phyloP scores from a whole-genome alignment of 2,888 invertebrate species.

The Monopis laevigella region DNA sequence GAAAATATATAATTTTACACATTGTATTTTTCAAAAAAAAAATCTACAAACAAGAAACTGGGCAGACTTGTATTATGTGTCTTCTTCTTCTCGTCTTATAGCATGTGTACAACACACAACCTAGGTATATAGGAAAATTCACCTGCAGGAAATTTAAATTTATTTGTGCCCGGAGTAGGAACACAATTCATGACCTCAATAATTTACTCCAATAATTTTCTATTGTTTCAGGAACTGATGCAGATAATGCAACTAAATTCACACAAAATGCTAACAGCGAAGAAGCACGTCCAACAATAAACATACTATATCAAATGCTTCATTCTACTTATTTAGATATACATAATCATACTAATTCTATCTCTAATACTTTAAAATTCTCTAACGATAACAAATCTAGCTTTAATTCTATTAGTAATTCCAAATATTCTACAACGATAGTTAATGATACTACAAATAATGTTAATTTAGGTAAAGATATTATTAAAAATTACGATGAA shows the following conservation, averaged over 20 bases:
- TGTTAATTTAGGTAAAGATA: slow-evolving; percentile 17
- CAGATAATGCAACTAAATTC: slow-evolving; percentile 36
- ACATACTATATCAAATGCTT: slow-evolving; percentile 55
- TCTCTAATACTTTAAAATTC: slow-evolving; percentile 22
- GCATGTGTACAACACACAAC: too few species aligned
- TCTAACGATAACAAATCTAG: slow-evolving; percentile 33
- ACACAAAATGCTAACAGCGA: slow-evolving; percentile 27
- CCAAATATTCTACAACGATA: slow-evolving; percentile 24
- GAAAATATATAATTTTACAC: too few species aligned
- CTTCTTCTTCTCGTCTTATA: too few species aligned
- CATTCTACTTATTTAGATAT: slow-evolving; percentile 32
- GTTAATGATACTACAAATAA: background rate
- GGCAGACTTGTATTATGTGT: too few species aligned
- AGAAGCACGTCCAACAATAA: slow-evolving; percentile 40
- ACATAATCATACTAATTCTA: slow-evolving; percentile 30
- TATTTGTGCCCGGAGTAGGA: background rate
- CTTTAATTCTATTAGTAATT: slow-evolving; percentile 26
- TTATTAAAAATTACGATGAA: slow-evolving; percentile 20
- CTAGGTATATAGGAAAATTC: too few species aligned
- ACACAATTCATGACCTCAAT: slow-evolving; percentile 8
- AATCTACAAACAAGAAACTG: too few species aligned
- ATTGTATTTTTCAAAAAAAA: too few species aligned
- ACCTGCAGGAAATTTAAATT: too few species aligned
- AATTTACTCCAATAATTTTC: too few species aligned
- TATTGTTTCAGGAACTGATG: slow-evolving; percentile 44